Percentiles rank a stretch among this genome's conserved stretches.
These are phyloP conservation scores for Caenorhabditis tropicalis DNA, from an alignment of 1,140 invertebrate species.

Conservation along the genomic window DNA sequence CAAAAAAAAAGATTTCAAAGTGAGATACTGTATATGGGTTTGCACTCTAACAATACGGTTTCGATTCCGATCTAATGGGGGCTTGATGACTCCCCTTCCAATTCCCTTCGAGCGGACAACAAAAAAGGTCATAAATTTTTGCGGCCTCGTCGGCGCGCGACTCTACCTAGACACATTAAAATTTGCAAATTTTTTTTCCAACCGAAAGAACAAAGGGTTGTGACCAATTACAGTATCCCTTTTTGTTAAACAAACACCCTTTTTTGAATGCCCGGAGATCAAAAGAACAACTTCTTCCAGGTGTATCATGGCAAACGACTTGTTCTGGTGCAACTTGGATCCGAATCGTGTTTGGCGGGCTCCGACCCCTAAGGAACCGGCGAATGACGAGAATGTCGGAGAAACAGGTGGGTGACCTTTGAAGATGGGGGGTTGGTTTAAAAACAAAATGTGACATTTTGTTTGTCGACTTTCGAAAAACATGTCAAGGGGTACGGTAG, in stretches of 20 bases:
- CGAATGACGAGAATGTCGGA: neutral
- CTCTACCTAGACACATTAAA: neutral
- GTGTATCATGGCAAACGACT: neutral
- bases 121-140: neutral
- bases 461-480: neutral
- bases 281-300: neutral
- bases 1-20: neutral
- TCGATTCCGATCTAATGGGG: conserved; percentile 15
- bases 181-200: conserved; percentile 10
- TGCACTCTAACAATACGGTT: conserved; percentile 39
- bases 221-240: conserved; percentile 4
- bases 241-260: neutral
- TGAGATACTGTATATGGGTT: neutral
- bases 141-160: neutral
- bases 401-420: conserved; percentile 20
- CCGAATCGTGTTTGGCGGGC: conserved; percentile 21
- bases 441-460: neutral
- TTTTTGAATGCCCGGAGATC: neutral
- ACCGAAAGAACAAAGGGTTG: neutral
- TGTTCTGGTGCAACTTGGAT: conserved; percentile 11
- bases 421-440: neutral
- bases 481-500: neutral
- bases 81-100: conserved; percentile 11
- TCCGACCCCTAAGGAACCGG: neutral
- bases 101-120: neutral